Conservation (phyloP, 2,888 invertebrate species). For the Clitarchus hookeri region DNA sequence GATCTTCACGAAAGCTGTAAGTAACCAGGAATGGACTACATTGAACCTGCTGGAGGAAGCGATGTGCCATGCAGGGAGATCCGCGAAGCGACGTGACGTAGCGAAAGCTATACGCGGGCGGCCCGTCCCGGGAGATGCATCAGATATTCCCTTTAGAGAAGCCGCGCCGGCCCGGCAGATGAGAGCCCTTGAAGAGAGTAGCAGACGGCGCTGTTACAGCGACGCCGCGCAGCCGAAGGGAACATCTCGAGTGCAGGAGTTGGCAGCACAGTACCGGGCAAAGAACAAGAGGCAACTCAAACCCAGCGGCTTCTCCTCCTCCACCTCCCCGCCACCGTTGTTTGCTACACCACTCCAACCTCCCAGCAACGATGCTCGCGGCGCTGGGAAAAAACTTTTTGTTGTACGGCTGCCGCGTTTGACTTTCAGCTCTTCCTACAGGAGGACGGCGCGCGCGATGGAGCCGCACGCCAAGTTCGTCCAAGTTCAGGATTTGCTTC, state of each 20-base stretch:
- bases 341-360: background rate
- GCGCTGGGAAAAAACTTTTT: background rate
- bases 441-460: too few relatives aligned
- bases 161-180: background rate
- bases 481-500: too few relatives aligned
- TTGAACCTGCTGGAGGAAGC: too few relatives aligned
- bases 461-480: too few relatives aligned
- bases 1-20: too few relatives aligned
- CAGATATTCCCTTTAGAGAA: background rate
- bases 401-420: background rate
- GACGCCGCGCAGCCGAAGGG: background rate
- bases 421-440: background rate
- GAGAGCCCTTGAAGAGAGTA: background rate
- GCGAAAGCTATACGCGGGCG: too few relatives aligned
- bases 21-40: too few relatives aligned
- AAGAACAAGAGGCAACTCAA: background rate
- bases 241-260: slow-evolving; percentile 14
- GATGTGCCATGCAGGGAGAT: too few relatives aligned
- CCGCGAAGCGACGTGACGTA: too few relatives aligned
- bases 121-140: too few relatives aligned
- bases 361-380: background rate
- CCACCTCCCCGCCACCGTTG: background rate
- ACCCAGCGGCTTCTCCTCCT: background rate
- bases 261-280: background rate
- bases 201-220: too few relatives aligned